These are phyloP conservation scores for Cinclus mexicanus DNA, from an alignment of 2,113 vertebrate species.

Conservation along the genomic window DNA sequence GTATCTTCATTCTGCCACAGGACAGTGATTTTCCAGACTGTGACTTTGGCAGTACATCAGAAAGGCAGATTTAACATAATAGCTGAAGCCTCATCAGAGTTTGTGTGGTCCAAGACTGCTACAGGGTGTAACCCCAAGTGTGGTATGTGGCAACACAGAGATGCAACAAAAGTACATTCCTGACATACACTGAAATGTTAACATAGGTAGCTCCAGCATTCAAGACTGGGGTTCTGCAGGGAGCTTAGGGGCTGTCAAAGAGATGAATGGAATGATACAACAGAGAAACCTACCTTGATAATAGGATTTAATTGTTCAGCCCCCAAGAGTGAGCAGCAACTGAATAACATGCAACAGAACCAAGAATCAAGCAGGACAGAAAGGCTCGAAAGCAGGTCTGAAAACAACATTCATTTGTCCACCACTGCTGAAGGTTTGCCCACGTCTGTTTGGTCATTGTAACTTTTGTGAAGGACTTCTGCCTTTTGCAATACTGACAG, in stretches of 20 bases:
- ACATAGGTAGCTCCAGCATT: neutral
- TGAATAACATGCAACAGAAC: neutral
- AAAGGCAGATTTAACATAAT: neutral
- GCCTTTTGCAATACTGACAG: neutral
- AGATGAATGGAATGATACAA: neutral
- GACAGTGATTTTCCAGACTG: conserved; percentile 4
- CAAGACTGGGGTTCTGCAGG: neutral
- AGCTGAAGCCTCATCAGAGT: neutral
- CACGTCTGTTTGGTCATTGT: neutral
- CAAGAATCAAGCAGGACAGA: neutral
- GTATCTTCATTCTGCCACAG: neutral
- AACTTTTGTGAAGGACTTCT: neutral
- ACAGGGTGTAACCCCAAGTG: neutral
- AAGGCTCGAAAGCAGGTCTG: neutral
- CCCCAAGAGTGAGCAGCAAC: neutral
- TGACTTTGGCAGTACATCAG: neutral
- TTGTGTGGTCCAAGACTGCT: neutral
- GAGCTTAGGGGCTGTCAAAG: neutral
- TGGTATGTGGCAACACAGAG: rapidly evolving
- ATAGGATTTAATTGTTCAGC: neutral
- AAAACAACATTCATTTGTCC: neutral
- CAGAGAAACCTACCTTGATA: neutral
- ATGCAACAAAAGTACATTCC: neutral
- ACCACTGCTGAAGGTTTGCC: neutral
- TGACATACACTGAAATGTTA: neutral